phyloP scores from a whole-genome alignment of 2,113 vertebrate species.

The Gavialis gangeticus region DNA sequence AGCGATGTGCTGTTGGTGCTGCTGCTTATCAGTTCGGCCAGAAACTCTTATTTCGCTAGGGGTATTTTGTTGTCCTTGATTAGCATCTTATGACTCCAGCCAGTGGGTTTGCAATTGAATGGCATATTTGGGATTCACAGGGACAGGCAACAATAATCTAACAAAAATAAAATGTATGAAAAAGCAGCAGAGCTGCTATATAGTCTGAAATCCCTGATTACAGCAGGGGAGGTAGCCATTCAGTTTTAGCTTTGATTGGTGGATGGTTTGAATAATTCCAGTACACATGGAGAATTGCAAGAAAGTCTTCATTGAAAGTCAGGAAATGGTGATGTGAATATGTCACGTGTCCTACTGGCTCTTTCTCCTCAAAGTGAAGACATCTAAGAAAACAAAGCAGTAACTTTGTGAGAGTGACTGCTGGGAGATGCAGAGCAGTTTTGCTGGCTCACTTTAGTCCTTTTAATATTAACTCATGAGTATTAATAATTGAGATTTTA shows the following conservation, averaged over 20 bases:
- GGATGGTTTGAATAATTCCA: neutral
- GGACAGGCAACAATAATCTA: neutral
- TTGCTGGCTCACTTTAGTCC: neutral
- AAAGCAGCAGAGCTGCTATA: neutral
- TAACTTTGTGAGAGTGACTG: neutral
- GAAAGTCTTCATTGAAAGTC: neutral
- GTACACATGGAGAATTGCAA: neutral
- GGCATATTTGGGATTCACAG: neutral
- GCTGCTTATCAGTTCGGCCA: neutral
- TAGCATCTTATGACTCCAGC: neutral
- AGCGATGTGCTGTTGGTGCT: neutral
- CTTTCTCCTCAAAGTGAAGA: too few relatives aligned
- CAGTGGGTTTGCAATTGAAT: neutral
- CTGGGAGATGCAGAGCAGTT: neutral
- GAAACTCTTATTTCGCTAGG: neutral
- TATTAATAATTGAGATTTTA: neutral
- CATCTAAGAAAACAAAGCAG: too few relatives aligned
- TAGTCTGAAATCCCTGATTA: neutral
- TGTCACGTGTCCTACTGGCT: neutral
- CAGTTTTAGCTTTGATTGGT: neutral
- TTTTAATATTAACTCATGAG: neutral
- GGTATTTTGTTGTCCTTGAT: neutral
- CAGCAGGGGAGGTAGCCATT: neutral
- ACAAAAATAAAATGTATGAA: neutral
- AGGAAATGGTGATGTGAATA: neutral